Percentiles rank a stretch among this genome's conserved stretches.
Conservation (phyloP, 1,140 invertebrate species). For the Papilio aristodemus region DNA sequence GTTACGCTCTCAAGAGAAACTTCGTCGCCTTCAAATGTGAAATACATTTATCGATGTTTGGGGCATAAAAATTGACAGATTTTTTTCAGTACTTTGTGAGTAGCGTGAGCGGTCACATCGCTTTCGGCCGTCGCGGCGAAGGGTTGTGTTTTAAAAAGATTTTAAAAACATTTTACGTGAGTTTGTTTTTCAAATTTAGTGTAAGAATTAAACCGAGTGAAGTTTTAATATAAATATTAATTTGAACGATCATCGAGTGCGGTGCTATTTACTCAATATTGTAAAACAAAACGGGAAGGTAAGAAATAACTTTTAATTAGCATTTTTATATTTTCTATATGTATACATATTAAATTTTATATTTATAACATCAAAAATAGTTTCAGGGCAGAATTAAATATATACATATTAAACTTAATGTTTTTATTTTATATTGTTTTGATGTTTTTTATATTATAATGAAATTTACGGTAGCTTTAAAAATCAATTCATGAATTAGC, state of each 20-base stretch:
- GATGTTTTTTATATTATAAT: no score
- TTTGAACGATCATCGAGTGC: slow-evolving; percentile 44
- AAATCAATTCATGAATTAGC: no score
- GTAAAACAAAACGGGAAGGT: slow-evolving; percentile 31
- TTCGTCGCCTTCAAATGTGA: slow-evolving; percentile 72
- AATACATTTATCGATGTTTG: slow-evolving; percentile 78
- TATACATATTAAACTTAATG: no score
- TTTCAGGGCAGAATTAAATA: no score
- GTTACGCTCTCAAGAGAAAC: slow-evolving; percentile 59
- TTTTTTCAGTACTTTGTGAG: slow-evolving; percentile 76
- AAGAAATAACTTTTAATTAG: not conserved
- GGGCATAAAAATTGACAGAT: slow-evolving; percentile 79
- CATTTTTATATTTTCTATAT: not conserved
- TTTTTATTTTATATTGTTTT: slow-evolving; percentile 1
- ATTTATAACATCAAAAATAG: no score
- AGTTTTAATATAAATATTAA: slow-evolving; percentile 44
- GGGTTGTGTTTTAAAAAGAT: slow-evolving; percentile 60
- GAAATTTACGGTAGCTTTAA: no score
- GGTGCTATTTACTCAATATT: slow-evolving; percentile 33
- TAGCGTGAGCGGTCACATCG: slow-evolving; percentile 49
- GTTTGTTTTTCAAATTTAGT: slow-evolving; percentile 39
- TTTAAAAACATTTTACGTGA: slow-evolving; percentile 44
- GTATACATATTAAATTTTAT: no score
- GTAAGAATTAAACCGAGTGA: slow-evolving; percentile 45
- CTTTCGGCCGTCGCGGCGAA: slow-evolving; percentile 46